Percentiles rank a stretch among this genome's conserved stretches.
These are phyloP conservation scores for Melipona quadrifasciata DNA, from an alignment of 1,140 invertebrate species.

Conservation along the genomic window DNA sequence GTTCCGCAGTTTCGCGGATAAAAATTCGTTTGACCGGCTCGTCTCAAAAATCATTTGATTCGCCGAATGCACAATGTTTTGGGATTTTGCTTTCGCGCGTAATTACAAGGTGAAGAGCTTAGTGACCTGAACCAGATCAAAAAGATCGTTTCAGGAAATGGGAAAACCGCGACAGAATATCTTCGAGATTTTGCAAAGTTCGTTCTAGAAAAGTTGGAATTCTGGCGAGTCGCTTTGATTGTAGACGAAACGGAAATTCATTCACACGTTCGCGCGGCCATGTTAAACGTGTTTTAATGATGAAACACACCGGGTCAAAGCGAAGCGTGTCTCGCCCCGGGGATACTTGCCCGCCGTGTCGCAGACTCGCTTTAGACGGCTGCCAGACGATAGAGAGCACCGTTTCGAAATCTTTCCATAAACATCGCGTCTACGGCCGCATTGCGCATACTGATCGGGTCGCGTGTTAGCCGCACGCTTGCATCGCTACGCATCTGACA, in stretches of 20 bases:
- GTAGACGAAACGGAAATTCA: too few species aligned
- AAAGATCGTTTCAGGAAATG: too few species aligned
- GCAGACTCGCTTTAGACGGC: constrained; percentile 49
- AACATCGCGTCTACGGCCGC: neutral
- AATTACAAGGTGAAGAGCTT: too few species aligned
- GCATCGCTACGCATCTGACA: neutral
- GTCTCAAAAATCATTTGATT: too few species aligned
- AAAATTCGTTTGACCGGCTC: neutral
- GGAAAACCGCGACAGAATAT: too few species aligned
- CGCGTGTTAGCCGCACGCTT: neutral
- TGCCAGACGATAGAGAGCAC: constrained; percentile 44
- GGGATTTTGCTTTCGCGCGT: too few species aligned
- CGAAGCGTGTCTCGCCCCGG: constrained; percentile 7
- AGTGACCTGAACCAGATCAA: too few species aligned
- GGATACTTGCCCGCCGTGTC: constrained; percentile 5
- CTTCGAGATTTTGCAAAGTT: too few species aligned
- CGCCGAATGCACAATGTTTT: too few species aligned
- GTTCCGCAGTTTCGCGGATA: neutral
- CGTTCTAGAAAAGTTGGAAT: too few species aligned
- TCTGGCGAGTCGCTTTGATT: too few species aligned
- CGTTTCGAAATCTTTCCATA: constrained; percentile 40
- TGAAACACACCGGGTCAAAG: constrained; percentile 16
- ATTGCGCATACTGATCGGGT: constrained; percentile 2
- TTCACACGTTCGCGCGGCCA: neutral
- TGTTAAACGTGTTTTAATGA: constrained; percentile 3